These are phyloP conservation scores for Botrylloides violaceus DNA, from an alignment of 23 tunicate species.

Conservation along the genomic window DNA sequence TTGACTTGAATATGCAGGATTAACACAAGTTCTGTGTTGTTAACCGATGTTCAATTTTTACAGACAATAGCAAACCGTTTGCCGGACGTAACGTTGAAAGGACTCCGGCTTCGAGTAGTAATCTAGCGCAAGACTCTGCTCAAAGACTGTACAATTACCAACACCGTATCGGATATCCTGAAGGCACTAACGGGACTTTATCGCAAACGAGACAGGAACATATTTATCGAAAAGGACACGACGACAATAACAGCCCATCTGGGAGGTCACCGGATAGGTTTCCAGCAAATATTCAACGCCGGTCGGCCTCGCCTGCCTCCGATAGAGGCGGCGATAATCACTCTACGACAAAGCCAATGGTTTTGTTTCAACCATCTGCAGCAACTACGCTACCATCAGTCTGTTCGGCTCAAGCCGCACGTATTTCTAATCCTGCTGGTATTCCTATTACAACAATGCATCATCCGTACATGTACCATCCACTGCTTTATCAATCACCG, in stretches of 20 bases:
- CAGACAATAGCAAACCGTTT: not conserved
- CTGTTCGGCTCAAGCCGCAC: constrained; percentile 15
- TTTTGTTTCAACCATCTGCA: constrained; percentile 20
- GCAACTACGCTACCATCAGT: constrained; percentile 11
- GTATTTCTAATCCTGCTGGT: not conserved
- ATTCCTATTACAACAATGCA: not conserved
- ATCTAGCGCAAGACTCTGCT: not conserved
- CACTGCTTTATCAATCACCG: constrained; percentile 10
- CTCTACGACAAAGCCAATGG: constrained; percentile 33
- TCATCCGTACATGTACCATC: not conserved
- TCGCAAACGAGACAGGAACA: not conserved
- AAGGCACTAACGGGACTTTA: constrained; percentile 4
- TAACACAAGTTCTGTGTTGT: too few species aligned
- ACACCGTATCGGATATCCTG: not conserved
- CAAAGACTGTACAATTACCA: not conserved
- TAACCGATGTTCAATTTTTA: too few species aligned
- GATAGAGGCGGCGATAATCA: constrained; percentile 33
- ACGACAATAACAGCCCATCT: not conserved
- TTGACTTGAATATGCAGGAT: too few species aligned
- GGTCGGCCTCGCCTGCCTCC: constrained; percentile 28
- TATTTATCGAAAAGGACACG: not conserved
- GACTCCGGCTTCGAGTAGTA: not conserved
- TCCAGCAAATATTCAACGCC: not conserved
- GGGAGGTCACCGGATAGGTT: not conserved
- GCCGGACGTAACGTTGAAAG: not conserved